Percentiles rank a stretch among this genome's conserved stretches.
Evolutionary conservation across 2,888 invertebrate genomes (phyloP).

Genomic region (Timandra comae): DNA sequence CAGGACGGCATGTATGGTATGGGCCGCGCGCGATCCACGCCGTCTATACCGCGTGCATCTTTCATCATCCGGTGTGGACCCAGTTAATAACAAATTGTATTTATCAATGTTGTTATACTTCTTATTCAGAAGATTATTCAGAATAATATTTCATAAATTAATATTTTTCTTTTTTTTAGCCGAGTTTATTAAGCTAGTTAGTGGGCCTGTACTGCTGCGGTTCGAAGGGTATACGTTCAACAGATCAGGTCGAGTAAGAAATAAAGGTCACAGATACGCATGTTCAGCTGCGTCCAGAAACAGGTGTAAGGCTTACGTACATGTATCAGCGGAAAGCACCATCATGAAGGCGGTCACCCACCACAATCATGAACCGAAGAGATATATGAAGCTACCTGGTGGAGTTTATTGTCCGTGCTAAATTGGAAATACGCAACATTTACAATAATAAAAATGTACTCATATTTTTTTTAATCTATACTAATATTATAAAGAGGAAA

Average conservation of each 20-base stretch:
- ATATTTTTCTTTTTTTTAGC: constrained; percentile 26
- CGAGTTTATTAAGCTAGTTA: constrained; percentile 22
- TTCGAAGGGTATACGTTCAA: constrained; percentile 26
- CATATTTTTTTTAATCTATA: too few species aligned
- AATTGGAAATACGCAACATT: too few species aligned
- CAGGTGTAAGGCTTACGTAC: constrained; percentile 25
- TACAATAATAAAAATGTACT: too few species aligned
- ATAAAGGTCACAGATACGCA: constrained; percentile 26
- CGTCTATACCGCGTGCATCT: too few species aligned
- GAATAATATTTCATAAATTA: too few species aligned
- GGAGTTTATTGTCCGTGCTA: constrained; percentile 23
- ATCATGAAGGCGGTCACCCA: constrained; percentile 7
- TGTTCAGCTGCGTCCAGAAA: constrained; percentile 27
- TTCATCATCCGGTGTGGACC: too few species aligned
- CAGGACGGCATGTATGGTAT: too few species aligned
- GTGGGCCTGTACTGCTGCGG: constrained; percentile 30
- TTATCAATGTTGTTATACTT: too few species aligned
- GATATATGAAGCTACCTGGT: constrained; percentile 8
- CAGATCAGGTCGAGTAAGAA: constrained; percentile 12
- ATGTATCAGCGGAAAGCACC: constrained; percentile 14
- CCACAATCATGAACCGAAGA: constrained; percentile 21
- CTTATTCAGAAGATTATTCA: too few species aligned
- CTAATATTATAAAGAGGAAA: too few species aligned
- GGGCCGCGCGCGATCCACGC: too few species aligned
- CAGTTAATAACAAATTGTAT: too few species aligned